Percentiles rank a stretch among this genome's conserved stretches.
These are phyloP conservation scores for Rhea pennata DNA, from an alignment of 2,113 vertebrate species.

Conservation along the genomic window DNA sequence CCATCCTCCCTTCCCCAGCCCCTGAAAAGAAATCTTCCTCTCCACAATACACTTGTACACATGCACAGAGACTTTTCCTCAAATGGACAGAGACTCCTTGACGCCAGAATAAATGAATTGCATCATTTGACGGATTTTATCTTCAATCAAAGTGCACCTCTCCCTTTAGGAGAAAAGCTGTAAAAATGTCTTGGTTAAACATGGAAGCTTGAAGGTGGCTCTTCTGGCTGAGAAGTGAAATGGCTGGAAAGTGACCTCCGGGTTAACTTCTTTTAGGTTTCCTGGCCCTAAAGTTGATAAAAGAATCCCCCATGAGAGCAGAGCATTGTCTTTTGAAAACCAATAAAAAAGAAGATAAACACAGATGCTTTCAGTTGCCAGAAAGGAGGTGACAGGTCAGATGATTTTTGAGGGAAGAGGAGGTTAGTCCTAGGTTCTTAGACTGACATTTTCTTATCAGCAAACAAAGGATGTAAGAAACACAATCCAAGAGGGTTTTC, in stretches of 20 bases:
- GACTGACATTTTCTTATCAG: conserved; percentile 51
- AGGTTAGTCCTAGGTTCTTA: background rate
- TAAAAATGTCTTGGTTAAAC: conserved; percentile 58
- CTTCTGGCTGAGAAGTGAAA: conserved; percentile 20
- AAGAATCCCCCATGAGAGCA: background rate
- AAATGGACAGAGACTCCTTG: background rate
- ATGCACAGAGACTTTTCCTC: background rate
- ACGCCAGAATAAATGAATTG: conserved; percentile 51
- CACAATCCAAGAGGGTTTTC: conserved; percentile 7
- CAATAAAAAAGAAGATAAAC: conserved; percentile 57
- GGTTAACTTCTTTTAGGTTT: conserved; percentile 31
- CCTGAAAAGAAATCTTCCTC: background rate
- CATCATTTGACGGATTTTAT: conserved; percentile 54
- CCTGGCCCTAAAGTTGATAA: conserved; percentile 25
- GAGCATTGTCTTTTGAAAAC: conserved; percentile 24
- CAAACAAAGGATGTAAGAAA: conserved; percentile 37
- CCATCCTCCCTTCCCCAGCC: background rate
- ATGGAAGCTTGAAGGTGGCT: conserved; percentile 40
- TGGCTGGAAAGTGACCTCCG: conserved; percentile 37
- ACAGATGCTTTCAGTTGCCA: conserved; percentile 46
- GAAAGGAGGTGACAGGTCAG: conserved; percentile 32
- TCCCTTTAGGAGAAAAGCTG: conserved; percentile 27
- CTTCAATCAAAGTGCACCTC: conserved; percentile 16
- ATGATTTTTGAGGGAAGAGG: background rate
- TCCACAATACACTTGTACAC: background rate